Percentiles rank a stretch among this genome's conserved stretches.
phyloP scores from a whole-genome alignment of 2,888 invertebrate genomes.

The Isotomurus palustris region DNA sequence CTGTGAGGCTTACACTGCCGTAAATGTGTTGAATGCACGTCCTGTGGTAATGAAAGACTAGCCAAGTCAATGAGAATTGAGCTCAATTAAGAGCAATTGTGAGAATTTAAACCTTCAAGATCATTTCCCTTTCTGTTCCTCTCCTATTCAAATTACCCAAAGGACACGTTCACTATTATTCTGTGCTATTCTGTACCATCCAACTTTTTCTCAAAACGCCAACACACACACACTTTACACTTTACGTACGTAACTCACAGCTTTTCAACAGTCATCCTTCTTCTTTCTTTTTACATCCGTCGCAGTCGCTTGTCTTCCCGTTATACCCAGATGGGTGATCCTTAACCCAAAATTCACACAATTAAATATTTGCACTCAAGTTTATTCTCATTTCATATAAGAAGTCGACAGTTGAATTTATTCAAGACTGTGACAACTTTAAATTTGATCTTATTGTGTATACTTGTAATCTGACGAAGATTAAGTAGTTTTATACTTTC shows the following conservation, averaged over 20 bases:
- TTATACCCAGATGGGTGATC: too few relatives aligned
- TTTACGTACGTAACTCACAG: neutral
- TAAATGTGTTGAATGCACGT: too few relatives aligned
- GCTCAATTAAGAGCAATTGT: conserved; percentile 47
- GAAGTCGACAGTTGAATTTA: too few relatives aligned
- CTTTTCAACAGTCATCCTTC: neutral
- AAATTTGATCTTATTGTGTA: too few relatives aligned
- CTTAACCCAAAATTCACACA: too few relatives aligned
- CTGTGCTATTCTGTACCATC: neutral
- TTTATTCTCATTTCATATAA: too few relatives aligned
- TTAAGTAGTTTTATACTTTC: too few relatives aligned
- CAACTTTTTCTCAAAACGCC: neutral
- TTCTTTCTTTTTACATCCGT: conserved; percentile 7
- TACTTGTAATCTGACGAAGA: too few relatives aligned
- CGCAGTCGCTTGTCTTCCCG: neutral
- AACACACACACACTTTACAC: neutral
- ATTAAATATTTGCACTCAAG: too few relatives aligned
- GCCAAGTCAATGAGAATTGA: conserved; percentile 41
- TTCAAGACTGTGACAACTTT: too few relatives aligned
- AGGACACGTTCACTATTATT: neutral
- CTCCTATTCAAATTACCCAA: neutral
- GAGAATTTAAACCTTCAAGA: conserved; percentile 33
- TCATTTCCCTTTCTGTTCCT: neutral
- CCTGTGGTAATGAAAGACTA: too few relatives aligned
- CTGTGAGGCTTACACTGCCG: too few relatives aligned